Base-by-base conservation (phyloP, 2,888 invertebrate genomes). In the Protodeltote pygarga region DNA sequence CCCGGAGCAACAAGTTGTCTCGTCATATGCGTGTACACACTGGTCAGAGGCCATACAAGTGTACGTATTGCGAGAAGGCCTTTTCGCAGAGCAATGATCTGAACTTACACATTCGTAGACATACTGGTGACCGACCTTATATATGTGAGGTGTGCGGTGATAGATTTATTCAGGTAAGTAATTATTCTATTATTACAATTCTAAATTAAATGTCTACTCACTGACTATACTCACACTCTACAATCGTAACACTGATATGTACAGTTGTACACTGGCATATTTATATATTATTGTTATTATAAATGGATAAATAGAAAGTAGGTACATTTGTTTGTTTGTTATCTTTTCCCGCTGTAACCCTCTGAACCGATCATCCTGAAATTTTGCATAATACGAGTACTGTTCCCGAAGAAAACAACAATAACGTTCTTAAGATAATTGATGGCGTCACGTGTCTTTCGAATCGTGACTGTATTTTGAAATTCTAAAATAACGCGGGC, bases 81-180 rank as follows among this genome's bases (percentile, higher is more conserved):
- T 95, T 95, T 76, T 94, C 95, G 0, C 95, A 95, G 78, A 95
- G 95, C 35, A 95, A 95, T 76, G 95, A 95, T 71, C 83, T 95
- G 33, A 94, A 94, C 0, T 75, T 95, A 9, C 95, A 95, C 73
- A 93, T 95, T 67, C 92, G 95, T 0, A 87, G 95, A 0, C 95
- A 95, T 72, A 95, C 95, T 0, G 95, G 95, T 1, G 94, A 94
- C 48, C 91, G 94, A 20, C 94, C 94, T 0, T 94, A 94, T 73
- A 93, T 90, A 5, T 95, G 95, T 62, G 94, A 94, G 16, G 88
- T 95, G 1, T 95, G 95, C 70, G 94, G 94, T 0, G 94, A 94
- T 13, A 88, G 94, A 10, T 95, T 95, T 62, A 95, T 95, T 64
- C 95, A 95, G 87, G 94, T 77, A 29, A 6, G 5, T 39, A 31